These are phyloP conservation scores for Lampris megalopsis DNA, from an alignment of 2,113 vertebrate species.

Conservation along the genomic window DNA sequence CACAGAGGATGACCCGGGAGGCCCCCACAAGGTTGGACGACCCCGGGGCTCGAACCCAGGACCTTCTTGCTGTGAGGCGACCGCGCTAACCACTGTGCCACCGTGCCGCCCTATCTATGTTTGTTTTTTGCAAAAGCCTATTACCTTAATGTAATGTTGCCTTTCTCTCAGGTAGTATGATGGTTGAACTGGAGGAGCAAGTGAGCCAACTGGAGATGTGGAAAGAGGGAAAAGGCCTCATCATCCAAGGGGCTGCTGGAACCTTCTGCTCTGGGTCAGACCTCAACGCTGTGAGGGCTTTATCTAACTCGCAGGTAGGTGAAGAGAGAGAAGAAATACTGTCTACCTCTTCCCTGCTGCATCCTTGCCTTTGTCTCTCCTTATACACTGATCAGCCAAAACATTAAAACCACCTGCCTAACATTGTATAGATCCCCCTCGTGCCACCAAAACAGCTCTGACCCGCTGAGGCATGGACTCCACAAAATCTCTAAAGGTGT, in stretches of 20 bases:
- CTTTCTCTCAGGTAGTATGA: constrained; percentile 89
- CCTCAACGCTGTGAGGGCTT: constrained; percentile 87
- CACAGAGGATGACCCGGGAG: too few relatives aligned
- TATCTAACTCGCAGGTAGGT: constrained; percentile 87
- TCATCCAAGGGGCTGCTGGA: constrained; percentile 87
- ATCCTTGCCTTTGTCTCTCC: background rate
- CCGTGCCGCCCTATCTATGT: too few relatives aligned
- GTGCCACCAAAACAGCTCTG: too few relatives aligned
- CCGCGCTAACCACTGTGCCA: too few relatives aligned
- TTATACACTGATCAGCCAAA: background rate
- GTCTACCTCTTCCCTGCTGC: background rate
- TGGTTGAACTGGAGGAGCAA: constrained; percentile 90
- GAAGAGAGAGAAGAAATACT: background rate
- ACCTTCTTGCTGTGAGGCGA: too few relatives aligned
- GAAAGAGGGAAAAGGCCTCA: constrained; percentile 93
- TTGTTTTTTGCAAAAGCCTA: too few relatives aligned
- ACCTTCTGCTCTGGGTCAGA: constrained; percentile 97
- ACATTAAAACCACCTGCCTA: background rate
- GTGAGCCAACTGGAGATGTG: constrained; percentile 91
- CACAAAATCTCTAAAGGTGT: too few relatives aligned
- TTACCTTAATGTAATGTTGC: background rate
- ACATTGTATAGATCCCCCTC: too few relatives aligned
- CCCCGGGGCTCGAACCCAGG: too few relatives aligned
- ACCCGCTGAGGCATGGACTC: too few relatives aligned
- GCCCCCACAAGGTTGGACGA: too few relatives aligned